These are phyloP conservation scores for Thunnus thynnus DNA, from an alignment of 2,113 vertebrate genomes.

Conservation along the genomic window DNA sequence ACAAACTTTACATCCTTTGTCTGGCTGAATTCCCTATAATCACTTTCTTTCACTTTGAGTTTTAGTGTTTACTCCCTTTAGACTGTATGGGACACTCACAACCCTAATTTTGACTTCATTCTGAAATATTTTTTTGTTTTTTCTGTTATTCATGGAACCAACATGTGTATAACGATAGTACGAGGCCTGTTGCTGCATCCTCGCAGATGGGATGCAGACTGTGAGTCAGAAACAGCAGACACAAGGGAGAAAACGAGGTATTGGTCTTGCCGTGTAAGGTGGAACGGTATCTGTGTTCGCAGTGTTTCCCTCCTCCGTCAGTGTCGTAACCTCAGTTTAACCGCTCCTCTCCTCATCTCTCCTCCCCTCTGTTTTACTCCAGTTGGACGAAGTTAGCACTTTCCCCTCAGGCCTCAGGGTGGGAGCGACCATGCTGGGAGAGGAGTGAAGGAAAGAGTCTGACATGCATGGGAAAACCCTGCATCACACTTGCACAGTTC, in stretches of 20 bases:
- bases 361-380: slow-evolving; percentile 4
- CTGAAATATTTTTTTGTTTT: background rate
- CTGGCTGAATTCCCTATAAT: background rate
- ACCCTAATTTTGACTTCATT: background rate
- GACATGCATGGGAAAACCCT: background rate
- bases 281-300: background rate
- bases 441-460: slow-evolving; percentile 1
- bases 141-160: too few relatives aligned
- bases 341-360: background rate
- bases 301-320: background rate
- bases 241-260: background rate
- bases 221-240: slow-evolving; percentile 11
- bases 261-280: background rate
- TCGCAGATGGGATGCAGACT: too few relatives aligned
- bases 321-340: slow-evolving; percentile 3
- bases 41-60: background rate
- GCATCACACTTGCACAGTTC: background rate
- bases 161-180: too few relatives aligned
- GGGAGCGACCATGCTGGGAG: background rate
- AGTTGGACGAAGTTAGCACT: slow-evolving; percentile 22
- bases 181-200: too few relatives aligned
- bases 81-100: background rate
- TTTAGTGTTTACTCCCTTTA: background rate
- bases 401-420: background rate
- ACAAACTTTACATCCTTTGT: slow-evolving; percentile 15